These are phyloP conservation scores for Allophyes oxyacanthae DNA, from an alignment of 2,888 invertebrate species.

Conservation along the genomic window DNA sequence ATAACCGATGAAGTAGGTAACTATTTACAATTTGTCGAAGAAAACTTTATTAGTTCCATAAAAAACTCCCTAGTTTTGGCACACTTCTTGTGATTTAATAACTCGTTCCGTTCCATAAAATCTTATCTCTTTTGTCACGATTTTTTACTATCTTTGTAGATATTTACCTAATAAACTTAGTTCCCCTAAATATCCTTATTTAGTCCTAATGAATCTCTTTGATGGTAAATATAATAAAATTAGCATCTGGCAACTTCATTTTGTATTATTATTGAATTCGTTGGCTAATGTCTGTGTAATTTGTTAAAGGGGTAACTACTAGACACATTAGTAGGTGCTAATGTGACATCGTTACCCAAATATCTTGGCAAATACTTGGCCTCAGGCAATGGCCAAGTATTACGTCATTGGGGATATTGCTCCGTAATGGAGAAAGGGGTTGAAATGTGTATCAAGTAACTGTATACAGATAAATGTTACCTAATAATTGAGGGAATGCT, in stretches of 20 bases:
- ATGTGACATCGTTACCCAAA: not conserved
- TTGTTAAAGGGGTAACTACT: no score
- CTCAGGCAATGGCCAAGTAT: not conserved
- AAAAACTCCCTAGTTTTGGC: constrained; percentile 28
- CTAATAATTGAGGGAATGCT: not conserved
- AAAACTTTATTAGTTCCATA: constrained; percentile 36
- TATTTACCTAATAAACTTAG: not conserved
- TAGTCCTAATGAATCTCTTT: not conserved
- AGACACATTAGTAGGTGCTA: not conserved
- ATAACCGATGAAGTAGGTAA: constrained; percentile 23
- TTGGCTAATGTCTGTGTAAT: no score
- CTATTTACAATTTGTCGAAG: constrained; percentile 36
- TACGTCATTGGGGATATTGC: not conserved
- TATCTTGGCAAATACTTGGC: not conserved
- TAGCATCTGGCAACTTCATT: no score
- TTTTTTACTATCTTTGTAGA: constrained; percentile 3
- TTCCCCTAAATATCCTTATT: not conserved
- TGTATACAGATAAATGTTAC: no score
- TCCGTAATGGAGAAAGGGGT: not conserved
- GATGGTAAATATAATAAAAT: no score
- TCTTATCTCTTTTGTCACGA: constrained; percentile 24
- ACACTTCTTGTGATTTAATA: constrained; percentile 33
- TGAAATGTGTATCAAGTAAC: not conserved
- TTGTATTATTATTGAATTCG: no score
- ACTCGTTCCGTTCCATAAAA: constrained; percentile 26